Percentiles rank a stretch among this genome's conserved stretches.
Evolutionary conservation across 2,888 invertebrate genomes (phyloP).

Genomic region (Odontocolon sp.): DNA sequence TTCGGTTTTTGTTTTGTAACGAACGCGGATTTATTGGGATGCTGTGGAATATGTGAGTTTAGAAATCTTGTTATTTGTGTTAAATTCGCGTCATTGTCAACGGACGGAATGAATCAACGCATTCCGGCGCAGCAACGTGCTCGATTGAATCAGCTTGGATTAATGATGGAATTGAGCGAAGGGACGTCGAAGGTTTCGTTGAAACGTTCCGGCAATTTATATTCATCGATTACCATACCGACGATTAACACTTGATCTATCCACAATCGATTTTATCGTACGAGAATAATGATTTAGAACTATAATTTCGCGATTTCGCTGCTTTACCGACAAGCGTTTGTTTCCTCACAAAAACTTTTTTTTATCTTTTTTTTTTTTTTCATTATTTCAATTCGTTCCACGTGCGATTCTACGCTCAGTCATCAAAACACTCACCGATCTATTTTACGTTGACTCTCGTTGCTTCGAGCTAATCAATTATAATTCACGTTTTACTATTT

Average conservation of each 20-base stretch:
- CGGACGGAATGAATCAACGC: conserved; percentile 6
- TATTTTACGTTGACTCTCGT: background rate
- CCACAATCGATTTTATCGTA: no score
- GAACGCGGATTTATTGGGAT: no score
- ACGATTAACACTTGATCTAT: background rate
- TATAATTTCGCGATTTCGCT: no score
- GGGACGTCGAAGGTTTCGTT: conserved; percentile 2
- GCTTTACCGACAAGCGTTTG: no score
- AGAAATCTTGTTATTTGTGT: no score
- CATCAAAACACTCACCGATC: background rate
- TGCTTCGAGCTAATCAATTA: background rate
- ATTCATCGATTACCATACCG: conserved; percentile 13
- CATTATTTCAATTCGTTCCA: background rate
- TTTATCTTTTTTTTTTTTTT: background rate
- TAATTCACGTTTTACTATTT: background rate
- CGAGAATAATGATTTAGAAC: no score
- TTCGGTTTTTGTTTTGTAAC: no score
- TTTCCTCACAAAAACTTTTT: background rate
- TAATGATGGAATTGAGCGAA: conserved; percentile 42
- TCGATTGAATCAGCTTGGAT: conserved; percentile 6
- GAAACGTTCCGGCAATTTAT: background rate
- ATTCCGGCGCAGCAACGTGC: background rate
- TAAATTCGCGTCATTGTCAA: no score
- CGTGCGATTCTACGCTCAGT: no score
- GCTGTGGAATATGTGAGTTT: no score